Percentiles rank a stretch among this genome's conserved stretches.
Evolutionary conservation across 2,797 vertebrate genomes (phyloP).

Genomic region (Characodon lateralis): DNA sequence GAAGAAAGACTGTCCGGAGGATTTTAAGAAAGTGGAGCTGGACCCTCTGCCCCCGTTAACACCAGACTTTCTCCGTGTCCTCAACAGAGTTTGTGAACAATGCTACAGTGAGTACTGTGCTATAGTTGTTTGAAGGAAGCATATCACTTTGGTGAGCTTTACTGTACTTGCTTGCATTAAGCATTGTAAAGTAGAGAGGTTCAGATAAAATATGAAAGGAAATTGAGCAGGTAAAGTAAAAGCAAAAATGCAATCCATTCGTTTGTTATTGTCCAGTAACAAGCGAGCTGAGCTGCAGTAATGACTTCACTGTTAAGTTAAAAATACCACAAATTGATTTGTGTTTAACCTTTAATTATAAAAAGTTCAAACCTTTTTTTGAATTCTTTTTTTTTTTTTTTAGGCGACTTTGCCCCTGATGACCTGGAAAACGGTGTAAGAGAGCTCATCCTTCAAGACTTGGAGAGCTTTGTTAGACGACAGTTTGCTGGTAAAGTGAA

Average conservation of each 20-base stretch:
- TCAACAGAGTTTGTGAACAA: slow-evolving; percentile 90
- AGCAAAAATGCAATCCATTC: not conserved
- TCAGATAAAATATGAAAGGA: not conserved
- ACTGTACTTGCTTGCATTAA: too few species aligned
- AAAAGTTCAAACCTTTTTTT: too few species aligned
- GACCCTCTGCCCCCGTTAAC: slow-evolving; percentile 87
- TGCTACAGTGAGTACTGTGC: slow-evolving; percentile 86
- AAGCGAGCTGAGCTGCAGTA: not conserved
- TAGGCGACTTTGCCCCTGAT: slow-evolving; percentile 90
- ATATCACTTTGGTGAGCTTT: not conserved
- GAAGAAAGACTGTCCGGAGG: slow-evolving; percentile 94
- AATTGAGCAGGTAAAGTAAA: not conserved
- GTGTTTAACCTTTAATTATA: not conserved
- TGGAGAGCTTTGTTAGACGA: slow-evolving; percentile 88
- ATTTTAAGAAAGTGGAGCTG: slow-evolving; percentile 93
- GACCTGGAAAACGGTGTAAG: slow-evolving; percentile 85
- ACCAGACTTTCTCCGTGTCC: slow-evolving; percentile 82
- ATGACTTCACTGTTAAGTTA: not conserved
- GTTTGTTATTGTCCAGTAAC: not conserved
- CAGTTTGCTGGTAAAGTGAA: slow-evolving; percentile 85
- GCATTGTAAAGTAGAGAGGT: not conserved
- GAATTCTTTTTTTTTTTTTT: not conserved
- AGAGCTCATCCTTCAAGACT: slow-evolving; percentile 88
- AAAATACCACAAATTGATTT: not conserved
- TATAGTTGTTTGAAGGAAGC: not conserved